Conservation (phyloP, 2,113 vertebrate species). For the Aphyosemion australe region DNA sequence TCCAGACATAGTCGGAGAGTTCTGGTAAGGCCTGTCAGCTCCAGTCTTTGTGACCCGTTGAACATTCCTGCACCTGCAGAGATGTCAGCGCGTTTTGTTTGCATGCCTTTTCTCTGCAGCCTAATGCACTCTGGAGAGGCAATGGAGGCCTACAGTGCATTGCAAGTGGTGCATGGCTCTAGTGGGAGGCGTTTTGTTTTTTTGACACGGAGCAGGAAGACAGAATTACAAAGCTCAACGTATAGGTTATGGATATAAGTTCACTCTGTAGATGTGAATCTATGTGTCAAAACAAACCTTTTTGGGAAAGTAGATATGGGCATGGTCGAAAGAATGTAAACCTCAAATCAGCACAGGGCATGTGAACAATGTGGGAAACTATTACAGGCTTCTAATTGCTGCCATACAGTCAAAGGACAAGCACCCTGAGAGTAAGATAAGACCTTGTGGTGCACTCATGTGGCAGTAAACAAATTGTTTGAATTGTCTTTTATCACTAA, state of each 20-base stretch:
- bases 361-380: slow-evolving; percentile 53
- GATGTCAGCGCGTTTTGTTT: slow-evolving; percentile 48
- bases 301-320: slow-evolving; percentile 42
- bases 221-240: slow-evolving; percentile 15
- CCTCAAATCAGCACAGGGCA: slow-evolving; percentile 40
- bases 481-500: slow-evolving; percentile 10
- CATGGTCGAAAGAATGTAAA: slow-evolving; percentile 26
- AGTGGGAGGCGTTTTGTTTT: slow-evolving; percentile 59
- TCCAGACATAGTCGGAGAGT: slow-evolving; percentile 21
- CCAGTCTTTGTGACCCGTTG: slow-evolving; percentile 35
- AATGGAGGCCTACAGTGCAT: slow-evolving; percentile 30
- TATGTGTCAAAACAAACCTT: slow-evolving; percentile 66
- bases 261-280: slow-evolving; percentile 51
- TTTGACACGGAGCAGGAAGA: slow-evolving; percentile 48
- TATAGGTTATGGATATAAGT: slow-evolving; percentile 43
- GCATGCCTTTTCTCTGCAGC: slow-evolving; percentile 39
- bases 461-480: slow-evolving; percentile 2
- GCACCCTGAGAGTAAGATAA: slow-evolving; percentile 50
- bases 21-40: slow-evolving; percentile 56
- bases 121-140: slow-evolving; percentile 24
- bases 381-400: slow-evolving; percentile 38
- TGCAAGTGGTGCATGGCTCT: slow-evolving; percentile 13
- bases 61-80: slow-evolving; percentile 59
- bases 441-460: not conserved
- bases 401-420: slow-evolving; percentile 2